These are phyloP conservation scores for Eupithecia subumbrata DNA, from an alignment of 2,888 invertebrate species.

Conservation along the genomic window DNA sequence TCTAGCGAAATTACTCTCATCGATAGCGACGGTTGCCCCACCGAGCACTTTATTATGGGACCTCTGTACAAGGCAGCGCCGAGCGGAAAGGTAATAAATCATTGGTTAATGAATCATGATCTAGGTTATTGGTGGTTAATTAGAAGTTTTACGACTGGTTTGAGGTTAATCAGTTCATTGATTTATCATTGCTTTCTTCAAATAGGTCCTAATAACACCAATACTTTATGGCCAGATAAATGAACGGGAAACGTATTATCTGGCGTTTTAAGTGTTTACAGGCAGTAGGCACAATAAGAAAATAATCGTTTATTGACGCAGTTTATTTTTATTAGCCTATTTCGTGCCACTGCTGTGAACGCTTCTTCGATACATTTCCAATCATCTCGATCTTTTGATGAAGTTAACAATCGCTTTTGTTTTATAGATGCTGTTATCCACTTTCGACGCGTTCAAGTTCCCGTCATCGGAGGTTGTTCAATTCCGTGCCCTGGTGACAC, in stretches of 20 bases:
- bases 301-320: background rate
- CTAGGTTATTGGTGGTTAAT: constrained; percentile 12
- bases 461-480: constrained; percentile 97
- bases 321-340: background rate
- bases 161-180: background rate
- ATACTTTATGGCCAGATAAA: constrained; percentile 4
- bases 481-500: constrained; percentile 97
- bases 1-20: constrained; percentile 96
- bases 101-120: constrained; percentile 13
- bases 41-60: constrained; percentile 97
- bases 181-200: background rate
- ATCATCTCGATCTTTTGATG: background rate
- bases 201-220: background rate
- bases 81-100: constrained; percentile 88
- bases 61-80: constrained; percentile 92
- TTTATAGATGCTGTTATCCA: constrained; percentile 91
- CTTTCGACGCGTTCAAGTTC: constrained; percentile 98
- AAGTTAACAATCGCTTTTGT: constrained; percentile 41
- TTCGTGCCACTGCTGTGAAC: background rate
- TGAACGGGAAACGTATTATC: background rate
- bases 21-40: constrained; percentile 96
- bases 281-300: background rate
- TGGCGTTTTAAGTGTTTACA: background rate
- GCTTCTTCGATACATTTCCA: background rate
- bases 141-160: constrained; percentile 15